Percentiles rank a stretch among this genome's conserved stretches.
Evolutionary conservation across 1,140 invertebrate genomes (phyloP).

Genomic region (Drosophila repletoides): DNA sequence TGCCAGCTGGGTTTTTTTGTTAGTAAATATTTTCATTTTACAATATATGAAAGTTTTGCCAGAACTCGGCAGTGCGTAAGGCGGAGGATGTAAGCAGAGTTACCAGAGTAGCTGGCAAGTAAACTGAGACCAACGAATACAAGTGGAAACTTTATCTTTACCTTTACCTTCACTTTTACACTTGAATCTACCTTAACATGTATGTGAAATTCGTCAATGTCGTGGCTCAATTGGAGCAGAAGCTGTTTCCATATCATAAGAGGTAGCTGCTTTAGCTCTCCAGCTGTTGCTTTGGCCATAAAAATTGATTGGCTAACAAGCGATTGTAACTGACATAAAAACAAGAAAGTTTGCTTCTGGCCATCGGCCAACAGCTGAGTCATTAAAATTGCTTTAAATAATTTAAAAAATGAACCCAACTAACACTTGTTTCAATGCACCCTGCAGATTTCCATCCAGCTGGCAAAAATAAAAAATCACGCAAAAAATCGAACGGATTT

Average conservation of each 20-base stretch:
- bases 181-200: neutral
- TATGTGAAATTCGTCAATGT: slow-evolving; percentile 33
- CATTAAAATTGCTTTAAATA: slow-evolving; percentile 33
- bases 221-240: neutral
- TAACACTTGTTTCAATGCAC: neutral
- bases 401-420: neutral
- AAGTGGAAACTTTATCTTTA: too few relatives aligned
- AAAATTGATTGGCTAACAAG: slow-evolving; percentile 61
- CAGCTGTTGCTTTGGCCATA: slow-evolving; percentile 52
- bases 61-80: slow-evolving; percentile 36
- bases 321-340: slow-evolving; percentile 54
- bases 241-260: slow-evolving; percentile 10
- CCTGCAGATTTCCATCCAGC: neutral
- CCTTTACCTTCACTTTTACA: too few relatives aligned
- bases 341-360: slow-evolving; percentile 30
- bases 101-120: too few relatives aligned
- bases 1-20: neutral
- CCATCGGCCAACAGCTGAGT: slow-evolving; percentile 47
- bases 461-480: slow-evolving; percentile 1
- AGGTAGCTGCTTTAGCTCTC: slow-evolving; percentile 8
- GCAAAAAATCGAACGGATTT: neutral
- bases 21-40: slow-evolving; percentile 59
- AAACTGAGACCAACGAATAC: neutral
- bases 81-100: neutral
- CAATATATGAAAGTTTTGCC: slow-evolving; percentile 70